Conservation (phyloP, 2,797 vertebrate species). For the Psittacula echo region DNA sequence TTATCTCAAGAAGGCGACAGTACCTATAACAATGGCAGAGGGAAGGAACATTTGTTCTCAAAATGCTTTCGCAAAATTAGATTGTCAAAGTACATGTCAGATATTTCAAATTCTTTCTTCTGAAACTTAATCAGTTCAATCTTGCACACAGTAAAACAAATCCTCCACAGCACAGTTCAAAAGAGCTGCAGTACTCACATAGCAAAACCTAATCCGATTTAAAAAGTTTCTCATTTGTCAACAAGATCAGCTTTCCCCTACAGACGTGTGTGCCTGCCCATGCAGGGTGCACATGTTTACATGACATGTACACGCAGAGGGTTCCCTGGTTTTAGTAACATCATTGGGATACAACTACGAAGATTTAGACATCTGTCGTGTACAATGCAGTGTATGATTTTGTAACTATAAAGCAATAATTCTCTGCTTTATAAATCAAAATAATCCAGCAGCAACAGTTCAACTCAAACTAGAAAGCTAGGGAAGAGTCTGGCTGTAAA, state of each 20-base stretch:
- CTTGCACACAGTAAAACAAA: neutral
- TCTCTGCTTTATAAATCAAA: neutral
- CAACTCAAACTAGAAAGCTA: neutral
- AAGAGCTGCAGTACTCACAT: neutral
- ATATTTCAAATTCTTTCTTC: neutral
- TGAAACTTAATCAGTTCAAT: neutral
- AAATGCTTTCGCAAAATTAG: neutral
- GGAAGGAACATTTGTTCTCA: neutral
- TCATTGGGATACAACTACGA: neutral
- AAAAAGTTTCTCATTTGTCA: neutral
- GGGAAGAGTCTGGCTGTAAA: neutral
- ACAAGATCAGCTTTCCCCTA: neutral
- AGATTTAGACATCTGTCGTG: neutral
- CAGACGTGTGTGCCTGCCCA: fast-evolving
- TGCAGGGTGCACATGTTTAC: neutral
- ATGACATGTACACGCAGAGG: fast-evolving
- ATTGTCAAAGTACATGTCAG: neutral
- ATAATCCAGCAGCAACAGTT: neutral
- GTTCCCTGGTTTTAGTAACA: neutral
- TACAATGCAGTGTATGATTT: neutral
- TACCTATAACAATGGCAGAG: neutral
- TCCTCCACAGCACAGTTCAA: neutral
- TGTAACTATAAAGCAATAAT: neutral
- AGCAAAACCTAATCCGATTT: neutral
- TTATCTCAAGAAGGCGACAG: neutral